phyloP scores from a whole-genome alignment of 2,113 vertebrate genomes.

The Mirounga angustirostris region DNA sequence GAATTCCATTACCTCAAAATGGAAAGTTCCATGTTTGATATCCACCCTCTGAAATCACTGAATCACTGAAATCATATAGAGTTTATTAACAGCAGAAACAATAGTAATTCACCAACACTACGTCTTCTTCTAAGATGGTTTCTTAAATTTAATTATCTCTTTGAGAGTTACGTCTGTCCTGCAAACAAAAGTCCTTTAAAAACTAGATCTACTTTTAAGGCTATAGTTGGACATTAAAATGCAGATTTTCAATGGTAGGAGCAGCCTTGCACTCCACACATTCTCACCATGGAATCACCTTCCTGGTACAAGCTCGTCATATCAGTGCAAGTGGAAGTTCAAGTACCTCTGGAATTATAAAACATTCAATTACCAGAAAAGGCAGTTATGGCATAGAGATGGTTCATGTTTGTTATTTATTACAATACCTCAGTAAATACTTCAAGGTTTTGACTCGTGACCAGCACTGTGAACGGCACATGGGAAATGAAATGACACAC shows the following conservation, averaged over 20 bases:
- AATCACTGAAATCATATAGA: not conserved
- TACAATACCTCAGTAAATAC: not conserved
- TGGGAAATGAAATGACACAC: not conserved
- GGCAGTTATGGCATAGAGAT: not conserved
- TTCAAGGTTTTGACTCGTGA: not conserved
- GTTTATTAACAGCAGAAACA: slow-evolving; percentile 17
- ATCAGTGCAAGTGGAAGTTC: not conserved
- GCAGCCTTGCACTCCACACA: accelerated
- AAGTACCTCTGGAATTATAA: not conserved
- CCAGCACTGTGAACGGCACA: not conserved
- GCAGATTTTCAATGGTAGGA: not conserved
- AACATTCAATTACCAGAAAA: not conserved
- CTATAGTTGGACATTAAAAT: not conserved
- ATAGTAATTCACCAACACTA: not conserved
- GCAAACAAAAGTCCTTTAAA: not conserved
- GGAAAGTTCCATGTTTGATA: not conserved
- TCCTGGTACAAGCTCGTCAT: not conserved
- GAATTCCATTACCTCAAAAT: not conserved
- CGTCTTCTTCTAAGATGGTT: not conserved
- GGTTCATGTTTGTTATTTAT: not conserved
- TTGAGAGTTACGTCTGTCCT: not conserved
- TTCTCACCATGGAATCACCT: not conserved
- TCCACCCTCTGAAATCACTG: not conserved
- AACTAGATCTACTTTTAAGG: not conserved
- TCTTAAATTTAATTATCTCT: slow-evolving; percentile 5